Evolutionary conservation across 2,888 invertebrate genomes (phyloP).

Genomic region (Tenthredo distinguenda): DNA sequence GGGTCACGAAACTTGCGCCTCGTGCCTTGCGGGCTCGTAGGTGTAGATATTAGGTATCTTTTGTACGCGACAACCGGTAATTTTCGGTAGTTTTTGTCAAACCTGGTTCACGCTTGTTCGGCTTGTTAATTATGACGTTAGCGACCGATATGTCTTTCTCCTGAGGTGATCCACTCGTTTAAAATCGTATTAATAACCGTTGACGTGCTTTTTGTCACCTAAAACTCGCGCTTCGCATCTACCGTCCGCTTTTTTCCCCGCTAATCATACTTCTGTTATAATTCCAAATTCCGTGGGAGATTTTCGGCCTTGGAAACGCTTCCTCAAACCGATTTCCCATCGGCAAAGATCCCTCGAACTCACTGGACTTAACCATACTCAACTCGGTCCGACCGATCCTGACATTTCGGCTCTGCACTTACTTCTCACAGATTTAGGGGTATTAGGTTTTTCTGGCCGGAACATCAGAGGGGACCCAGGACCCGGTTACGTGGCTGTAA

Average conservation of each 20-base stretch:
- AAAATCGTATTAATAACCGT: slow-evolving; percentile 46
- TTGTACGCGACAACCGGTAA: slow-evolving; percentile 27
- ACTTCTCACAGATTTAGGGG: neutral
- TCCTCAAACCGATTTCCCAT: neutral
- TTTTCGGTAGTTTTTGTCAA: slow-evolving; percentile 46
- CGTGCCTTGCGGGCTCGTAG: neutral
- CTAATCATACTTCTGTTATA: neutral
- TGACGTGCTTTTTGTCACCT: neutral
- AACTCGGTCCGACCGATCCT: neutral
- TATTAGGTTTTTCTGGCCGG: neutral
- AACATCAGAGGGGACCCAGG: neutral
- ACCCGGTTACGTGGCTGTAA: neutral
- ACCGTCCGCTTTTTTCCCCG: neutral
- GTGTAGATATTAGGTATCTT: neutral
- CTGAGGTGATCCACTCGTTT: slow-evolving; percentile 24
- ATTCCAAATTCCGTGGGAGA: neutral
- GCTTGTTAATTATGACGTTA: slow-evolving; percentile 52
- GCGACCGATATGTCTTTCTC: slow-evolving; percentile 49
- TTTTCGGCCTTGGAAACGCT: neutral
- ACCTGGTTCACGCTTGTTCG: slow-evolving; percentile 32
- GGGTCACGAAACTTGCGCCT: slow-evolving; percentile 1
- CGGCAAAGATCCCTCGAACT: neutral
- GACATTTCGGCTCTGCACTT: neutral
- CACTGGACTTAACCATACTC: neutral
- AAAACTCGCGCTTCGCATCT: neutral